Conservation (phyloP, 2,113 vertebrate species). For the Cryptomyrus ogoouensis region DNA sequence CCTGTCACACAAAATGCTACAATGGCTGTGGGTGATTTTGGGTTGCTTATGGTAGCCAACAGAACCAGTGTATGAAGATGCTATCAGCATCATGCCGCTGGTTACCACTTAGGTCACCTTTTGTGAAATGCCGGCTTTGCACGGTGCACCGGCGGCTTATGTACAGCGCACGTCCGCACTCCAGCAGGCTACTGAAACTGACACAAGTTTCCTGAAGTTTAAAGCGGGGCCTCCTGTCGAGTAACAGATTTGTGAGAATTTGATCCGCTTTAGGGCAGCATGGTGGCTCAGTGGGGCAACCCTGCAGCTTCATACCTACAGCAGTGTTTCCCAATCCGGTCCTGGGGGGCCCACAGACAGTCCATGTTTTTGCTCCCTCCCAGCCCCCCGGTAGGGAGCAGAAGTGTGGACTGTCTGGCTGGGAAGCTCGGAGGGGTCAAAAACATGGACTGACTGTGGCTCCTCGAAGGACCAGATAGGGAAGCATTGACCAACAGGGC, state of each 20-base stretch:
- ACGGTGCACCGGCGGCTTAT: neutral
- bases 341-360: too few species aligned
- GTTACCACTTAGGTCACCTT: neutral
- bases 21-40: neutral
- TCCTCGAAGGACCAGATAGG: neutral
- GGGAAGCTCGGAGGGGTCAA: too few species aligned
- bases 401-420: neutral
- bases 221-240: neutral
- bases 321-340: too few species aligned
- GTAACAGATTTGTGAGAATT: neutral
- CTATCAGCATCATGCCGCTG: neutral
- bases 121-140: neutral
- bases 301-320: neutral
- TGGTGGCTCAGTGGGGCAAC: neutral
- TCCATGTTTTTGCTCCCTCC: too few species aligned
- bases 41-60: neutral
- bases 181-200: neutral
- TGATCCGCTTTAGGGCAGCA: neutral
- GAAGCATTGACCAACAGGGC: neutral
- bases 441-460: neutral
- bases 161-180: neutral
- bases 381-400: neutral
- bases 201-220: neutral
- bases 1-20: neutral
- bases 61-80: neutral